Base-by-base conservation (phyloP, 2,888 invertebrate genomes). In the Pachydiplax longipennis region DNA sequence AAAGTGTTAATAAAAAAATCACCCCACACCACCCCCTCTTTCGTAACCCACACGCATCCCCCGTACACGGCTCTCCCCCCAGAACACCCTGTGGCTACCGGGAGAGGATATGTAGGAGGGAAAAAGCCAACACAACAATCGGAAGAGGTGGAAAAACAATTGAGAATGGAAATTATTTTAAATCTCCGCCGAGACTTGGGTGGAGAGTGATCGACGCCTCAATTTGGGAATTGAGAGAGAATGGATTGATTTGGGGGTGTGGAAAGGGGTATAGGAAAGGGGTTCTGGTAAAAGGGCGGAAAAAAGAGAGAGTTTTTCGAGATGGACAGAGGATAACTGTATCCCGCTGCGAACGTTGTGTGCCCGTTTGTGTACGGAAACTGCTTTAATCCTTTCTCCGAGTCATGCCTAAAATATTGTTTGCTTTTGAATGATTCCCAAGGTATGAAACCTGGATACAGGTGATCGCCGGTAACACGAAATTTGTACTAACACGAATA, bases 121-220 rank as follows among this genome's bases (percentile, higher is more conserved):
- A 13, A 53, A 25, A 83, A 58, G 53, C 58, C 44, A 44, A 44
- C 44, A 44, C 44, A 44, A 37, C 58, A 87, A 87, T 87, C 61
- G 87, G 87, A 87, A 87, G 87, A 31, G 87, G 61, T 61, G 22
- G 22, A 40, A 65, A 83, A 65, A 87, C 61, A 87, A 87, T 87
- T 13, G 83, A 83, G 48, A n/a, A 48, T 53, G 37, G 83, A 48
- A 61, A 87, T 87, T 87, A 87, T 87, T 87, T 87, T 87, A 87
- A 87, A 65, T 87, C 83, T 83, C 83, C 83, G 35, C 58, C 37
- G 87, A 61, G 87, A 87, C 61, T 61, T 35, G 13, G 58, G 22
- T 18, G 58, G 61, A 61, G 13, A 83, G 31, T 58, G 87, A 40
- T 87, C 61, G 58, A 83, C 58, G 58, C 58, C 58, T 58, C 58